These are phyloP conservation scores for Narcine bancroftii DNA, from an alignment of 2,113 vertebrate genomes.

Conservation along the genomic window DNA sequence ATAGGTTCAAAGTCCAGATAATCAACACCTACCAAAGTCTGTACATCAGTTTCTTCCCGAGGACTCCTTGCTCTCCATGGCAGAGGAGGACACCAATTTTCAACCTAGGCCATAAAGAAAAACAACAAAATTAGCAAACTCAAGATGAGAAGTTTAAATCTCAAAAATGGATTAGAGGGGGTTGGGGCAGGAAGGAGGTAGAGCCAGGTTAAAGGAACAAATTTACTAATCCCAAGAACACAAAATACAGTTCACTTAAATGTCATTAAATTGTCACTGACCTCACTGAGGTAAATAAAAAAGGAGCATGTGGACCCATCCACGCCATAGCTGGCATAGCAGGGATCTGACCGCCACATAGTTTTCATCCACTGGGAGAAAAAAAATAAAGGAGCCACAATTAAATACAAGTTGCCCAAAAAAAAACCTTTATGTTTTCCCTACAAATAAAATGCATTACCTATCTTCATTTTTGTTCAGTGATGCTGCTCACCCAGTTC, in stretches of 20 bases:
- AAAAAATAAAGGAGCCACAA: conserved; percentile 39
- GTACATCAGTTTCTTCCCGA: conserved; percentile 74
- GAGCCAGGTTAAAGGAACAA: no score
- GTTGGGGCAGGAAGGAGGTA: no score
- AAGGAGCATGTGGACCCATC: conserved; percentile 91
- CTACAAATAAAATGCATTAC: background rate
- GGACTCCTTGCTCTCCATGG: conserved; percentile 82
- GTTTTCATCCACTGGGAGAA: conserved; percentile 93
- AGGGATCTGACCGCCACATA: conserved; percentile 93
- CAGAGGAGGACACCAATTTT: conserved; percentile 98
- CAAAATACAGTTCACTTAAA: background rate
- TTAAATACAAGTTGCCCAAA: background rate
- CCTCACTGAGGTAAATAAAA: conserved; percentile 99
- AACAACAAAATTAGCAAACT: conserved; percentile 38
- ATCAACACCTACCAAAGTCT: conserved; percentile 63
- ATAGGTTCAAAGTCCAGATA: background rate
- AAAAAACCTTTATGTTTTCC: no score
- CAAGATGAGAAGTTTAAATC: no score
- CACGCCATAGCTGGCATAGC: conserved; percentile 85
- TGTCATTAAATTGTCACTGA: conserved; percentile 51
- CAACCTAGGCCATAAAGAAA: conserved; percentile 66
- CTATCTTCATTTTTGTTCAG: background rate
- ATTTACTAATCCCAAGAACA: background rate
- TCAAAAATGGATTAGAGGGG: no score
- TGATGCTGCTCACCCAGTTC: background rate